phyloP scores from a whole-genome alignment of 2,888 invertebrate genomes.

The Chalcosyrphus nemorum region DNA sequence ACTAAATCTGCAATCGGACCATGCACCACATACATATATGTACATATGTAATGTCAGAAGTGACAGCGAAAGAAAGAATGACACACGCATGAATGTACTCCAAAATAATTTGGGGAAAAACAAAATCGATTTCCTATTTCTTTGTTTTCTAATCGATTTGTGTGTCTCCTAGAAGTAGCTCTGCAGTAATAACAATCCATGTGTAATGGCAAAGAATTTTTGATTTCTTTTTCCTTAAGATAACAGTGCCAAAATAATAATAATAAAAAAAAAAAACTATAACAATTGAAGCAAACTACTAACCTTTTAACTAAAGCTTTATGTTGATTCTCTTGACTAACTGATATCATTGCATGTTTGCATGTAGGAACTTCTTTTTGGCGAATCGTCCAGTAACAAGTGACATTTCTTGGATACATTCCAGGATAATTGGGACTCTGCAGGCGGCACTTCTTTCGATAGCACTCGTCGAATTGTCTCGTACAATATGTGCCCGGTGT shows the following conservation, averaged over 20 bases:
- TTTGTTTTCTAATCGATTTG: too few species aligned
- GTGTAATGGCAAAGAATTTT: too few species aligned
- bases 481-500: slow-evolving; percentile 93
- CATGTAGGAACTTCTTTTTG: slow-evolving; percentile 94
- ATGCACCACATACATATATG: too few species aligned
- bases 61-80: too few species aligned
- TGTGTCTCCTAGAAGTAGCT: neutral
- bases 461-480: slow-evolving; percentile 92
- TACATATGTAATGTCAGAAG: too few species aligned
- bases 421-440: slow-evolving; percentile 96
- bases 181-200: neutral
- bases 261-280: neutral
- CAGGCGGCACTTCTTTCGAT: slow-evolving; percentile 91
- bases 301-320: slow-evolving; percentile 81
- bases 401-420: slow-evolving; percentile 90
- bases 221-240: too few species aligned
- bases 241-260: neutral
- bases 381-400: slow-evolving; percentile 93
- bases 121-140: too few species aligned
- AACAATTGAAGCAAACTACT: slow-evolving; percentile 54
- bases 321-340: slow-evolving; percentile 89
- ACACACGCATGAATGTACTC: too few species aligned
- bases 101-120: too few species aligned
- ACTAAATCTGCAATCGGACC: too few species aligned
- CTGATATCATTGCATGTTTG: slow-evolving; percentile 95